Evolutionary conservation across 2,888 invertebrate species (phyloP).

Genomic region (Coenonympha glycerion): DNA sequence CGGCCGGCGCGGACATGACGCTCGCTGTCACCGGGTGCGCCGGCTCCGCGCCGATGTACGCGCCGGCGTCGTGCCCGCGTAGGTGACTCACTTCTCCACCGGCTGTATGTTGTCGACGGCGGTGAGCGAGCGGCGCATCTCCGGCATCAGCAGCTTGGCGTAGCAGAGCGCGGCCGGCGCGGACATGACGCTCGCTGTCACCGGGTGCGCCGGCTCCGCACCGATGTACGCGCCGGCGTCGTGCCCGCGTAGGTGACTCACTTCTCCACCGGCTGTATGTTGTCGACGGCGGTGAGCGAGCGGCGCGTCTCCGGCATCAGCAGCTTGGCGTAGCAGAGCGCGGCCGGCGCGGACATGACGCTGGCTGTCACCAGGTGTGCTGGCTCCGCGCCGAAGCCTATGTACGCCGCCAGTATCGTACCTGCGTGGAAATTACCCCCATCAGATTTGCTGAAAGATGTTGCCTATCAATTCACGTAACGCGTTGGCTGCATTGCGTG

Average conservation of each 20-base stretch:
- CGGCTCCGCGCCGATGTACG: slow-evolving; percentile 93
- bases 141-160: slow-evolving; percentile 93
- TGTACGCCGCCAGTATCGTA: slow-evolving; percentile 94
- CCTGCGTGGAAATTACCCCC: slow-evolving; percentile 59
- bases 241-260: slow-evolving; percentile 79
- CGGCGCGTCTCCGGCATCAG: slow-evolving; percentile 93
- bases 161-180: slow-evolving; percentile 98
- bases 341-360: slow-evolving; percentile 97
- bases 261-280: slow-evolving; percentile 83
- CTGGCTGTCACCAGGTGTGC: slow-evolving; percentile 93
- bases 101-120: slow-evolving; percentile 84
- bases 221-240: slow-evolving; percentile 95
- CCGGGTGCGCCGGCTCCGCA: slow-evolving; percentile 89
- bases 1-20: slow-evolving; percentile 97
- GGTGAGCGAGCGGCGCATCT: slow-evolving; percentile 87
- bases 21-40: slow-evolving; percentile 93
- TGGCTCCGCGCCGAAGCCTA: slow-evolving; percentile 90
- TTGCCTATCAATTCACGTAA: no score
- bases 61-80: slow-evolving; percentile 87
- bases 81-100: slow-evolving; percentile 78
- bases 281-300: slow-evolving; percentile 84
- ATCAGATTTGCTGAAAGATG: no score
- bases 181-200: slow-evolving; percentile 96
- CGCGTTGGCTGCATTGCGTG: no score
- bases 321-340: slow-evolving; percentile 91